These are phyloP conservation scores for Brachyopa scutellaris DNA, from an alignment of 2,888 invertebrate species.

Conservation along the genomic window DNA sequence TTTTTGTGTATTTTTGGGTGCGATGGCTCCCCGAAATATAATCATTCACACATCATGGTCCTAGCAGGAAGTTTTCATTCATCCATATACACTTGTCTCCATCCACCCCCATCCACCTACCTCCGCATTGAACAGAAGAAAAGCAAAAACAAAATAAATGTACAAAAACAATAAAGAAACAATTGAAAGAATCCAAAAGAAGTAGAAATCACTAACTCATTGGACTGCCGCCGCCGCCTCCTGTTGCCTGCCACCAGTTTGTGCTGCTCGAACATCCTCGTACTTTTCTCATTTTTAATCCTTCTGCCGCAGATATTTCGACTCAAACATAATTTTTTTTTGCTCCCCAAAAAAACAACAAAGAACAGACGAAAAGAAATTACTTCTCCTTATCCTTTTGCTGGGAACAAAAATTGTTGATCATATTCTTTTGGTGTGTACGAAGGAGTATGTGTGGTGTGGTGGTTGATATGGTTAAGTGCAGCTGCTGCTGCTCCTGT, in stretches of 20 bases:
- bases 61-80: constrained; percentile 54
- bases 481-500: constrained; percentile 29
- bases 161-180: constrained; percentile 63
- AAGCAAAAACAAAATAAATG: constrained; percentile 4
- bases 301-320: constrained; percentile 68
- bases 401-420: constrained; percentile 55
- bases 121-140: not conserved
- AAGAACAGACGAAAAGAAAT: constrained; percentile 54
- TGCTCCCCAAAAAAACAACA: constrained; percentile 16
- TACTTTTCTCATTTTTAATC: constrained; percentile 71
- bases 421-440: constrained; percentile 45
- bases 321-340: constrained; percentile 8
- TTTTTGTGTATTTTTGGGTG: not conserved
- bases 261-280: constrained; percentile 25
- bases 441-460: not conserved
- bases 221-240: constrained; percentile 45
- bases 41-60: constrained; percentile 71
- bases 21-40: constrained; percentile 48
- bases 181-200: constrained; percentile 66
- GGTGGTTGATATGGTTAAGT: constrained; percentile 30
- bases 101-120: not conserved
- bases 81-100: constrained; percentile 37
- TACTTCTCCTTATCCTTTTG: constrained; percentile 22
- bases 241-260: constrained; percentile 20
- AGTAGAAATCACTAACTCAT: constrained; percentile 69